Conservation (phyloP, 2,797 vertebrate species). For the Florisuga fusca region DNA sequence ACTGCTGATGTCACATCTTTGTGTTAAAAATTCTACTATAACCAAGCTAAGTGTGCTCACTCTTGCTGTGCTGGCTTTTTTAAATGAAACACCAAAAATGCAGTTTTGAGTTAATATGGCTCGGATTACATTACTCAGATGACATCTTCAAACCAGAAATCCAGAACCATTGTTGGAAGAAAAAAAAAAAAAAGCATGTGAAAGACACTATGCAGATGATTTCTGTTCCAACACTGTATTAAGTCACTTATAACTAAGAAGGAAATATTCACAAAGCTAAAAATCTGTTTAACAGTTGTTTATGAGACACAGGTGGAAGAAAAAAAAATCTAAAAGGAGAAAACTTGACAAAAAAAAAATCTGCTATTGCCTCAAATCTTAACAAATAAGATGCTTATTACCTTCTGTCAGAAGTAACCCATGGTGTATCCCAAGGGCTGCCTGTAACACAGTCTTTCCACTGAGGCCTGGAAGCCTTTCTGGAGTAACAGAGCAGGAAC, state of each 20-base stretch:
- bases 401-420: constrained; percentile 92
- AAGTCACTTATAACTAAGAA: neutral
- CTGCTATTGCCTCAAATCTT: neutral
- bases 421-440: constrained; percentile 88
- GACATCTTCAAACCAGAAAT: neutral
- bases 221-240: neutral
- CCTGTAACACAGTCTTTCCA: constrained; percentile 89
- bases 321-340: neutral
- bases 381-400: constrained; percentile 52
- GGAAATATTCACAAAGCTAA: neutral
- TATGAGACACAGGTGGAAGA: neutral
- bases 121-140: neutral
- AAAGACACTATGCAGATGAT: neutral
- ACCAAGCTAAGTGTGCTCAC: neutral
- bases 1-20: neutral
- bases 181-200: neutral
- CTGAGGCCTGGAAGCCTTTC: constrained; percentile 86
- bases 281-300: neutral
- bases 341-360: neutral
- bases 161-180: neutral
- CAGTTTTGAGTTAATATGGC: neutral
- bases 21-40: neutral
- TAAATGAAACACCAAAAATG: neutral
- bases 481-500: constrained; percentile 86
- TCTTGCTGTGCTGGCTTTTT: neutral